A percentile compares a stretch with the other conserved stretches of the same genome.
Conservation (phyloP, 2,113 vertebrate species). For the Apteryx mantelli region DNA sequence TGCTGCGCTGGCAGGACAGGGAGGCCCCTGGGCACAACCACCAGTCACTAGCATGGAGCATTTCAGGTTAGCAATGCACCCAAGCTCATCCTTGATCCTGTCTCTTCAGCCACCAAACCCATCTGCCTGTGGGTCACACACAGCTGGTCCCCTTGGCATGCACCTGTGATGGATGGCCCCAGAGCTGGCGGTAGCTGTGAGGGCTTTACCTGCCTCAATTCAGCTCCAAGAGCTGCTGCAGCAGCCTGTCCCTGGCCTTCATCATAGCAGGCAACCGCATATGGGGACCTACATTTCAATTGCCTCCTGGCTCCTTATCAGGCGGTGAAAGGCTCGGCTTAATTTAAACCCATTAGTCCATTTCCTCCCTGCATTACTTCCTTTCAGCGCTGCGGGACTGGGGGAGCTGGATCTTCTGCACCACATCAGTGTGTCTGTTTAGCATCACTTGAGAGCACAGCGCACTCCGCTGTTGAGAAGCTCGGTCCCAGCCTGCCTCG, state of each 20-base stretch:
- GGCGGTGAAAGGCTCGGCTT: not conserved
- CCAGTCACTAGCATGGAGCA: not conserved
- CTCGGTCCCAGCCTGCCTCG: not conserved
- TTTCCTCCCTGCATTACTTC: constrained; percentile 16
- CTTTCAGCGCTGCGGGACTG: not conserved
- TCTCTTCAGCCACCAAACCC: not conserved
- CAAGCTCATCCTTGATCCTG: not conserved
- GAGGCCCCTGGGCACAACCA: not conserved
- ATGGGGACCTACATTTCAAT: not conserved
- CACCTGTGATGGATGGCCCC: not conserved
- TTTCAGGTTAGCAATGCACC: not conserved
- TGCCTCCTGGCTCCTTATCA: not conserved
- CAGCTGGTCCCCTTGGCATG: not conserved
- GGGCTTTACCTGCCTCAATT: not conserved
- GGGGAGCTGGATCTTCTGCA: not conserved
- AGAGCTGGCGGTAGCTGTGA: not conserved
- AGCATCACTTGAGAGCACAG: not conserved
- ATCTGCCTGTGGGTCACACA: too few species aligned
- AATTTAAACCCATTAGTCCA: not conserved
- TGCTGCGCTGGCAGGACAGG: not conserved
- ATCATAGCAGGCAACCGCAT: not conserved
- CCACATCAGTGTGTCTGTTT: not conserved
- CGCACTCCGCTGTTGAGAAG: not conserved
- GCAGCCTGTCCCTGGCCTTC: not conserved
- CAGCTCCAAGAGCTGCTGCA: not conserved